Evolutionary conservation across 2,113 vertebrate genomes (phyloP), one percentile per base, ranked within the genome.

Genomic region (Brachypodius melanocephalos): DNA sequence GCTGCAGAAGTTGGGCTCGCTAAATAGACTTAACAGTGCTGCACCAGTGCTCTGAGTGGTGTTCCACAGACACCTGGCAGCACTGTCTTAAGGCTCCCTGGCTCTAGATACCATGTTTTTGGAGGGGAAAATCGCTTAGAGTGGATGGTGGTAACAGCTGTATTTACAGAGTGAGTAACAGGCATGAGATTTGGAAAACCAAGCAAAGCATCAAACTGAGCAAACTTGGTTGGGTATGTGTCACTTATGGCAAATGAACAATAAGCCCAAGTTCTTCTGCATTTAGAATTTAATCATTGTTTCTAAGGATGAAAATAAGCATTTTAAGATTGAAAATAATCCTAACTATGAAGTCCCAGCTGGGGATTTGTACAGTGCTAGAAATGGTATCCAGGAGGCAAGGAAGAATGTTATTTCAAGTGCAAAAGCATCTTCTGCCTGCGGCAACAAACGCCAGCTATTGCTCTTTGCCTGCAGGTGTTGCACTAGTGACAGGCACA

Each of bases 241-340:
- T 58, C 67, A 43, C 17, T 80, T 79, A 11, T 0, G 1, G 63
- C 0, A 0, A 14, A 3, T n/a, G 40, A 81, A 48, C 65, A 77
- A 40, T 43, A 57, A 68, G 14, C 7, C 3, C 19, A 36, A 69
- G 26, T 84, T 73, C 65, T 34, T 55, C 8, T 68, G 63, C 46
- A 43, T 49, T 89, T 62, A 63, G 59, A 89, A 59, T 48, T 28
- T 55, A 43, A 59, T 18, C 1, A 6, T 81, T 77, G 42, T 74
- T 91, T 86, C 71, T 61, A 72, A 85, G 66, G 66, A 24, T 61
- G 40, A 75, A 93, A 78, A 22, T 29, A 68, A 49, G 36, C 19
- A 51, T 83, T 88, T 88, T 36, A 88, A 73, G 13, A 29, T 11
- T 59, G 40, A 76, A 83, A 86, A 36, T 20, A 74, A 40, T 38